Percentiles rank a stretch among this genome's conserved stretches.
Evolutionary conservation across 2,797 vertebrate species (phyloP).

Genomic region (Anolis apletophallus): DNA sequence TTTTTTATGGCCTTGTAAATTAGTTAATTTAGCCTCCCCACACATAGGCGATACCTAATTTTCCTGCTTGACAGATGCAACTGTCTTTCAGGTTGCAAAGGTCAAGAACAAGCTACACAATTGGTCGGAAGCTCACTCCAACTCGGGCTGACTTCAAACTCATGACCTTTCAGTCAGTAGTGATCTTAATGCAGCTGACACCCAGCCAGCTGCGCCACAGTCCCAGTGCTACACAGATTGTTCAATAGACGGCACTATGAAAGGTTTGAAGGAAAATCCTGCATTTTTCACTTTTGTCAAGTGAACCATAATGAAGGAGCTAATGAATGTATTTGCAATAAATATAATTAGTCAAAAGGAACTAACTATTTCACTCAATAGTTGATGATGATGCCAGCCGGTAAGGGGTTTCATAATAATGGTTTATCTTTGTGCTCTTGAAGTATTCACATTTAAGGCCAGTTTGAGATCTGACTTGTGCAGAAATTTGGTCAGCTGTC

Average conservation of each 20-base stretch:
- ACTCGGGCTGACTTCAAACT: too few species aligned
- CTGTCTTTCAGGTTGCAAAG: too few species aligned
- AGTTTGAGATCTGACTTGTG: background rate
- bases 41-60: too few species aligned
- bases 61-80: too few species aligned
- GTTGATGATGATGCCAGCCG: background rate
- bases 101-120: too few species aligned
- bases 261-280: background rate
- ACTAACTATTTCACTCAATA: constrained; percentile 1
- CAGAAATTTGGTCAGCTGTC: background rate
- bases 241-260: constrained; percentile 18
- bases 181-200: too few species aligned
- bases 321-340: background rate
- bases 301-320: background rate
- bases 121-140: too few species aligned
- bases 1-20: too few species aligned
- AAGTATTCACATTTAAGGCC: background rate
- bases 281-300: background rate
- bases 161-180: too few species aligned
- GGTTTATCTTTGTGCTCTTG: background rate
- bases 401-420: background rate
- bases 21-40: too few species aligned
- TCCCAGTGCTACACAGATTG: background rate
- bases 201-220: too few species aligned
- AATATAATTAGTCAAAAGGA: background rate